Percentiles rank a stretch among this genome's conserved stretches.
Conservation (phyloP, 2,888 invertebrate species). For the Hedychridium roseum region DNA sequence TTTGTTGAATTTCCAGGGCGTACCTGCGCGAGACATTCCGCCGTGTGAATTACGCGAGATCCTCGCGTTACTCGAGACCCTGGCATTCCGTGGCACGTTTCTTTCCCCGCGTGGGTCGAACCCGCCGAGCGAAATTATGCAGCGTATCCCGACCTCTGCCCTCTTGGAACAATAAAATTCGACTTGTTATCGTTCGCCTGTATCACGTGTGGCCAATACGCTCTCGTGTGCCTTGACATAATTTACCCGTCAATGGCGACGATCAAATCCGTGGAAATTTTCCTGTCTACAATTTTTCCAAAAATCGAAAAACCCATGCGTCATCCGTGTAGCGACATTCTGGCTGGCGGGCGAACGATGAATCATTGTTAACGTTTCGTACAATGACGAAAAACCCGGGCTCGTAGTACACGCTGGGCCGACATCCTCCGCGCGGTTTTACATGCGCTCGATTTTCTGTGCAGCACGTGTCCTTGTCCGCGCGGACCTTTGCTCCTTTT, state of each 20-base stretch:
- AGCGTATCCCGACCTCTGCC: conserved; percentile 31
- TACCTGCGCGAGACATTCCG: too few relatives aligned
- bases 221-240: background rate
- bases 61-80: conserved; percentile 9
- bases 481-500: conserved; percentile 4
- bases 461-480: conserved; percentile 23
- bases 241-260: too few relatives aligned
- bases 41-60: too few relatives aligned
- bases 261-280: too few relatives aligned
- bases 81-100: conserved; percentile 10
- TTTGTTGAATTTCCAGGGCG: too few relatives aligned
- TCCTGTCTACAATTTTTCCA: too few relatives aligned
- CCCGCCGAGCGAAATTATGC: conserved; percentile 23
- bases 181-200: conserved; percentile 31
- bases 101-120: conserved; percentile 10
- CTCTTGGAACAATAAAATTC: conserved; percentile 34
- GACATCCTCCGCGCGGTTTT: conserved; percentile 7
- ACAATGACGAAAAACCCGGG: conserved; percentile 20
- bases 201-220: conserved; percentile 4
- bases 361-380: too few relatives aligned
- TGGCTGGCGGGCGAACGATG: too few relatives aligned
- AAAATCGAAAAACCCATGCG: too few relatives aligned
- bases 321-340: too few relatives aligned
- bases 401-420: conserved; percentile 4
- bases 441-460: conserved; percentile 4